These are phyloP conservation scores for Crax fasciolata DNA, from an alignment of 2,797 vertebrate species.

Conservation along the genomic window DNA sequence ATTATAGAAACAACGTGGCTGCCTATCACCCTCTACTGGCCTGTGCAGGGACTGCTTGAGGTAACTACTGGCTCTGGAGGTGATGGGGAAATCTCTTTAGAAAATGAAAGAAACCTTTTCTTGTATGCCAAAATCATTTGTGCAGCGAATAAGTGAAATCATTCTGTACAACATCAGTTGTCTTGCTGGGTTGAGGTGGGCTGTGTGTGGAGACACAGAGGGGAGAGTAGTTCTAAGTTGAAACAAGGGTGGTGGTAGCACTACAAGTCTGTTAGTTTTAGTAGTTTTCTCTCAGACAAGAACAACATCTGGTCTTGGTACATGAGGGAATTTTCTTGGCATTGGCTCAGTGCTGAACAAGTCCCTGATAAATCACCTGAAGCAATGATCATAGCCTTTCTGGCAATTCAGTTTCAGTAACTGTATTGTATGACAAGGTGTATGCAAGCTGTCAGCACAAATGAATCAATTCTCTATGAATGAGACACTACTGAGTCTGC, in stretches of 20 bases:
- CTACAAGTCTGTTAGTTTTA: neutral
- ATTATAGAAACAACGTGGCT: neutral
- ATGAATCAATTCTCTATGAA: neutral
- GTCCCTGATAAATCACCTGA: conserved; percentile 28
- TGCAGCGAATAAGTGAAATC: neutral
- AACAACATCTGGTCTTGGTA: conserved; percentile 30
- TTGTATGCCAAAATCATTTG: neutral
- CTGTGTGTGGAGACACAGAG: neutral
- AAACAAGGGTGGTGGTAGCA: neutral
- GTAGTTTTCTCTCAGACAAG: neutral
- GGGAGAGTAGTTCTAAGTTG: neutral
- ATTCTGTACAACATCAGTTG: neutral
- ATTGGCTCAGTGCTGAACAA: neutral
- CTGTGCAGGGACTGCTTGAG: neutral
- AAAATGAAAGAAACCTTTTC: neutral
- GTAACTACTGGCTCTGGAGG: fast-evolving
- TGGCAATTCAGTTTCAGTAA: neutral
- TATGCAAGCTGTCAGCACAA: conserved; percentile 1
- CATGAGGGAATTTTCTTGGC: conserved; percentile 37
- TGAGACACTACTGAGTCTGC: neutral
- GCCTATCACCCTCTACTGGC: conserved; percentile 64
- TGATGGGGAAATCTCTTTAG: neutral
- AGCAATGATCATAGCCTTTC: neutral
- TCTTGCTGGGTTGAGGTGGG: neutral
- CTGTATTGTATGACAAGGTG: neutral